These are phyloP conservation scores for Xanthia icteritia DNA, from an alignment of 2,888 invertebrate genomes.

Conservation along the genomic window DNA sequence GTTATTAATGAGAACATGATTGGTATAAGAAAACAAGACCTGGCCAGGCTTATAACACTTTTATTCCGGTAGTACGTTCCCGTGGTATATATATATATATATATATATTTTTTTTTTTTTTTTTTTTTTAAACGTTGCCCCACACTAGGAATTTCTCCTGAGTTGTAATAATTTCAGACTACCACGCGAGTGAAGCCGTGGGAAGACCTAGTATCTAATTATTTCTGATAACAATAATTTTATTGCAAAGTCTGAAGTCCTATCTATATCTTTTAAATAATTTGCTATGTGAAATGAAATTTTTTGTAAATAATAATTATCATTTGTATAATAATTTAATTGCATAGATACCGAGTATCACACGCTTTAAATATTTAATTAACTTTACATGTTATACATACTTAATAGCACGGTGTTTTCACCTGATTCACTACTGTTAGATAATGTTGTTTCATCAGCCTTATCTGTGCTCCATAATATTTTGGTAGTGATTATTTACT, in stretches of 20 bases:
- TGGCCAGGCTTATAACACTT: neutral
- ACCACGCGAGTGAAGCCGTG: too few species aligned
- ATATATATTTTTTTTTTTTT: too few species aligned
- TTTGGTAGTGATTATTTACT: conserved; percentile 7
- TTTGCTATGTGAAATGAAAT: neutral
- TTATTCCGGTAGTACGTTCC: neutral
- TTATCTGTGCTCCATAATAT: conserved; percentile 24
- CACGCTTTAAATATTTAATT: conserved; percentile 14
- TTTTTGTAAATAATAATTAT: neutral
- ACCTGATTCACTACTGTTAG: conserved; percentile 17
- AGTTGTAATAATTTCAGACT: too few species aligned
- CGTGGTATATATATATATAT: too few species aligned
- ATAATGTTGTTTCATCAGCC: conserved; percentile 16
- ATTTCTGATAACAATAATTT: neutral
- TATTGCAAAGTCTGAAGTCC: too few species aligned
- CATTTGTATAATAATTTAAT: neutral
- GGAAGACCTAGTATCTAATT: neutral
- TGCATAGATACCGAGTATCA: conserved; percentile 1
- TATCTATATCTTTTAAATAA: neutral
- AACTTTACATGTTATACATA: neutral
- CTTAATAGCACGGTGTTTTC: conserved; percentile 35
- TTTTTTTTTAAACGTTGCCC: too few species aligned
- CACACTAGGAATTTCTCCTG: too few species aligned
- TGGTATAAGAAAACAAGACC: neutral
- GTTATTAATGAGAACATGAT: conserved; percentile 1